phyloP scores from a whole-genome alignment of 2,888 invertebrate species.

The Orthosia gracilis region DNA sequence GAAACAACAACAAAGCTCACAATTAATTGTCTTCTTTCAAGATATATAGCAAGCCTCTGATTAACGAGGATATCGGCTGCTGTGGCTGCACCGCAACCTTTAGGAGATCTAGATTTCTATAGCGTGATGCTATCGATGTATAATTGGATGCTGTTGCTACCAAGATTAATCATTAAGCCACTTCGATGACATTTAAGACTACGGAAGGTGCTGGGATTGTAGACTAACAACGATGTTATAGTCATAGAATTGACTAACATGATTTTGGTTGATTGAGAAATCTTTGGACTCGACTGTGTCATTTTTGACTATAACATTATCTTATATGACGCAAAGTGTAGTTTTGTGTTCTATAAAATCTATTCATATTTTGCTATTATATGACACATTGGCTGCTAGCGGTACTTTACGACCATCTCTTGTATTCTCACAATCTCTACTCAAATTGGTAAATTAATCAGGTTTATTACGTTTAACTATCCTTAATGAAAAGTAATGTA shows the following conservation, averaged over 20 bases:
- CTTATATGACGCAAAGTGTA: too few relatives aligned
- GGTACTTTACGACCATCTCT: slow-evolving; percentile 37
- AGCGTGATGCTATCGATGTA: slow-evolving; percentile 43
- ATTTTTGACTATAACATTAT: not conserved
- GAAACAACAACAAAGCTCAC: slow-evolving; percentile 2
- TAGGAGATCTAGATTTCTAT: slow-evolving; percentile 41
- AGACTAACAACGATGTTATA: not conserved
- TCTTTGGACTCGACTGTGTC: not conserved
- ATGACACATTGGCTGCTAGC: slow-evolving; percentile 40
- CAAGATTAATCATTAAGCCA: slow-evolving; percentile 34
- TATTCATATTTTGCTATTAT: slow-evolving; percentile 15
- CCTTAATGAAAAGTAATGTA: slow-evolving; percentile 69
- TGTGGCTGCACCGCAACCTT: slow-evolving; percentile 32
- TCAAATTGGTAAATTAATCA: slow-evolving; percentile 53
- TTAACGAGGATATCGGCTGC: slow-evolving; percentile 21
- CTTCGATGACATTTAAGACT: slow-evolving; percentile 22
- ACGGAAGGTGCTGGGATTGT: not conserved
- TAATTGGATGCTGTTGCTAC: slow-evolving; percentile 44
- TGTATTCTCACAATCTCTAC: slow-evolving; percentile 45
- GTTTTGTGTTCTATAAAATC: slow-evolving; percentile 13
- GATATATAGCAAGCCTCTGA: slow-evolving; percentile 15
- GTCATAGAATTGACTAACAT: not conserved
- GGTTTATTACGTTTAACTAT: slow-evolving; percentile 59
- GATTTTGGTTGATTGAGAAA: not conserved
- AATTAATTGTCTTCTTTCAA: slow-evolving; percentile 9